Base-by-base conservation (phyloP, 2,797 vertebrate genomes). In the Tragopan temminckii region DNA sequence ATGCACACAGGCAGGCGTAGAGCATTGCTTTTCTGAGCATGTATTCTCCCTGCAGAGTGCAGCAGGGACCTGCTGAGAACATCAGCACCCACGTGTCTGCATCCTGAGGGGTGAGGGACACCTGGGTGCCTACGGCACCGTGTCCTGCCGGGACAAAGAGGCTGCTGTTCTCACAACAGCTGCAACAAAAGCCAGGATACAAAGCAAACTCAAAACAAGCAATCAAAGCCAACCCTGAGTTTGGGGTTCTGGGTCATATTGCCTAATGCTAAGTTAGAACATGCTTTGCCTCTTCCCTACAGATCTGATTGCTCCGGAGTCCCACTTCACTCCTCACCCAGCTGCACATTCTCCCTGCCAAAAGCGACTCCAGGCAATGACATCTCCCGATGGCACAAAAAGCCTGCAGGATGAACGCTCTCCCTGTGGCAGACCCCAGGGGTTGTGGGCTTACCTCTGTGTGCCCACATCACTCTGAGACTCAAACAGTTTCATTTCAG, bases 131-230 rank as follows among this genome's bases (percentile, higher is more conserved):
- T 67, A 1, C 1, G 20, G 66, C 24, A 2, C 2, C 9, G 68
- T 53, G 43, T 43, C n/a, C 58, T 57, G 35, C 57, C 38, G 14
- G 83, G 61, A 69, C 1, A 1, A 45, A 62, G 45, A 43, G 31
- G 4, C 16, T 3, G 29, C 52, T 40, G 59, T 58, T 79, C 59
- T 64, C 33, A 23, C 2, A 24, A 35, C 19, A 31, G 75, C 55
- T 3, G 2, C 0, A 0, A 13, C 7, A 36, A 59, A 40, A 70
- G 24, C 29, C 40, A 7, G 4, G 1, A 10, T 1, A 43, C 36
- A 55, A n/a, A 75, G 23, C 40, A 68, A 63, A 68, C 13, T n/a
- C 40, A 29, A 2, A 10, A 2, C 14, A 8, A 45, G 24, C 4
- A 11, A 70, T 46, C 42, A 38, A 33, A 50, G 15, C 5, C 25